Base-by-base conservation (phyloP, 2,797 vertebrate species). In the Steatocranus sp. region DNA sequence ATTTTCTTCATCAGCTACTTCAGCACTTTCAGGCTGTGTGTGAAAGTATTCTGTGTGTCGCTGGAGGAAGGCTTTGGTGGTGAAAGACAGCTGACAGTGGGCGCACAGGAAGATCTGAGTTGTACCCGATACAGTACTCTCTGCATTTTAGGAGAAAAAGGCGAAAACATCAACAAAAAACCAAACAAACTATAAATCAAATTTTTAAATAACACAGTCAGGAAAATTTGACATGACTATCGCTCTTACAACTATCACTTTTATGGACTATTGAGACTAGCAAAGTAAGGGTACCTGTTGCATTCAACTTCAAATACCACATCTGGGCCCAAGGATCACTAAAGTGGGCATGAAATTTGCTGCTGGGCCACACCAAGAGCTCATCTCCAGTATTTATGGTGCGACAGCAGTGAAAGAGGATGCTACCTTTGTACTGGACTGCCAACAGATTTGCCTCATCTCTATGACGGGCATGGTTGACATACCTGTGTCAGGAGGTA, bases 291-390 rank as follows among this genome's bases (percentile, higher is more conserved):
- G 6, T 90, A 96, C 96, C 96, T 93, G 82, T 51, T 80, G 88
- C 75, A 50, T 88, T 91, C 66, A 90, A 83, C 91, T 94, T 96
- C 50, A 87, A 86, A 25, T 91, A 56, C 95, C 96, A 96, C 81
- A 94, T 88, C 58, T 94, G 94, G 61, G 85, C 85, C 95, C 96
- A 96, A 23, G 86, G 83, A 36, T 90, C 79, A 34, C 95, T 95
- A 8, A 95, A 93, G 8, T 75, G 85, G 38, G 53, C 3, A 5
- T 91, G 87, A 27, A 98, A 97, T 78, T 97, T 97, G 79, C 96
- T 95, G 11, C 97, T 97, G 89, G 98, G 98, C 98, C 98, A 99
- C 82, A 99, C 97, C 86, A 97, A 93, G 84, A 99, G 96, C 94
- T 98, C 97, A 84, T 99, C 97, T 46, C 98, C 98, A 0, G 97